Conservation (phyloP, 2,113 vertebrate species). For the Brienomyrus brachyistius region DNA sequence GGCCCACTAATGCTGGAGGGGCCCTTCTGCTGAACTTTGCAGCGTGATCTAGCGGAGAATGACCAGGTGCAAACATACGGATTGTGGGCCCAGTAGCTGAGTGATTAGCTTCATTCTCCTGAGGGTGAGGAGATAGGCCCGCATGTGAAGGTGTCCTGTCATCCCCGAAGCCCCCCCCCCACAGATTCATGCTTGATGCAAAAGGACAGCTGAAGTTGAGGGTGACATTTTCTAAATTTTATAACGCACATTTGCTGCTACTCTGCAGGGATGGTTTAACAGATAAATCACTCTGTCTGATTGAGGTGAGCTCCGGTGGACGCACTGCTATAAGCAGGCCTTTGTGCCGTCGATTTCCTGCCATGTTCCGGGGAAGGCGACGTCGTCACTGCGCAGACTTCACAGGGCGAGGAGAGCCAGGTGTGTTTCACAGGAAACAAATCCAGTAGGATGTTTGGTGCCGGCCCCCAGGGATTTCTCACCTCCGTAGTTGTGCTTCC, state of each 20-base stretch:
- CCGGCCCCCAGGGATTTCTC: constrained; percentile 38
- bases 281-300: background rate
- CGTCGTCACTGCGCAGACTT: constrained; percentile 26
- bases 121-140: background rate
- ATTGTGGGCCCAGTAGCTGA: background rate
- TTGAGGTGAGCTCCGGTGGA: background rate
- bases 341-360: background rate
- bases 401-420: constrained; percentile 37
- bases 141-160: background rate
- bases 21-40: background rate
- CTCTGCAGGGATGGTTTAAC: background rate
- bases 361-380: background rate
- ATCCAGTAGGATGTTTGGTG: constrained; percentile 50
- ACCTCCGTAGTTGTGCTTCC: constrained; percentile 29
- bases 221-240: background rate
- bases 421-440: constrained; percentile 44
- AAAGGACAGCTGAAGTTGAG: background rate
- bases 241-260: background rate
- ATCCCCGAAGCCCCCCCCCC: background rate
- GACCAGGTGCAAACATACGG: background rate
- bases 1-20: background rate
- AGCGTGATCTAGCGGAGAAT: background rate
- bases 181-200: background rate
- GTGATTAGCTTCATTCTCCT: background rate
- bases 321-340: background rate